Base-by-base conservation (phyloP, 2,797 vertebrate genomes). In the Falco naumanni region DNA sequence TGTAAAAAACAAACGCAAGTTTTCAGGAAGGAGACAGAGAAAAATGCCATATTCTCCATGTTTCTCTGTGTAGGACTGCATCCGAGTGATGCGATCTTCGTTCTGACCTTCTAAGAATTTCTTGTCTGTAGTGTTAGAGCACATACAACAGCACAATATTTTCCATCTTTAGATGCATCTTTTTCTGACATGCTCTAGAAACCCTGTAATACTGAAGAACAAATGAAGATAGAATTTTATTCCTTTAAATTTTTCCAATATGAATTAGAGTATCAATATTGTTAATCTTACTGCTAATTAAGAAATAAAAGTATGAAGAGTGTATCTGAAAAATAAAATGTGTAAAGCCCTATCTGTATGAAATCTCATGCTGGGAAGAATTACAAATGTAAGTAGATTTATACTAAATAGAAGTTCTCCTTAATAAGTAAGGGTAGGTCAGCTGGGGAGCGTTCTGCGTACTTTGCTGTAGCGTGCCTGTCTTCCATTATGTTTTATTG, bases 401-500 rank as follows among this genome's bases (percentile, higher is more conserved):
- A 51, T 41, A 47, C 34, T 5, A 5, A 71, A 54, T 21, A 78
- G 68, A 89, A 93, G 50, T 25, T n/a, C 43, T 88, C 16, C n/a
- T 68, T 80, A 83, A 70, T 63, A 85, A 91, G 41, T 53, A 70
- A 66, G 71, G n/a, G 20, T 26, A 63, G 54, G 83, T 81, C 59
- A 76, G 22, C 19, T 79, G 31, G 43, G 24, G 28, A 90, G 56
- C 24, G 25, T 74, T 81, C 39, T 33, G 28, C 26, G 43, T 54
- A 13, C 34, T 93, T 93, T 28, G 22, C 57, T 85, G 18, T 78
- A 84, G 54, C 2, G 0, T 78, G 63, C 16, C 31, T 77, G 57
- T 87, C 78, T 91, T 86, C 79, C 21, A 26, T 41, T 90, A 59
- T 56, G 15, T 81, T 91, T 89, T 91, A 61, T 90, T 93, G 57